Evolutionary conservation across 2,888 invertebrate species (phyloP).

Genomic region (Unio pictorum): DNA sequence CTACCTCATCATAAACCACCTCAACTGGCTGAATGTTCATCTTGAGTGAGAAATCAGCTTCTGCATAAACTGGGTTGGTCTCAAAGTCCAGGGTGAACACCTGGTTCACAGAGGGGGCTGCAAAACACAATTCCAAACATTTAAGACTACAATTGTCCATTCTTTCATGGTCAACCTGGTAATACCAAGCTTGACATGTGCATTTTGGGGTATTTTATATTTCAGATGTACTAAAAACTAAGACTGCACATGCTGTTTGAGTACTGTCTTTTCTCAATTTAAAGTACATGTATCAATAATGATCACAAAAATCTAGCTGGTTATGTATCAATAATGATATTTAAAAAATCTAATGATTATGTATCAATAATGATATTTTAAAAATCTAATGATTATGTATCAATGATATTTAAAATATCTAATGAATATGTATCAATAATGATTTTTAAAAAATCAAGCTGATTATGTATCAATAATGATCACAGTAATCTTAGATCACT

Average conservation of each 20-base stretch:
- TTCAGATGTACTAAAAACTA: background rate
- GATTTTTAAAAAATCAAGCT: no score
- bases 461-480: no score
- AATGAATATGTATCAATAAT: no score
- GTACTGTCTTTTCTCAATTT: background rate
- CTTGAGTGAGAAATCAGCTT: conserved; percentile 80
- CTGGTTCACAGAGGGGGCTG: conserved; percentile 75
- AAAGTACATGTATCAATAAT: background rate
- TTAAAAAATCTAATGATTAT: no score
- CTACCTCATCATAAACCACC: conserved; percentile 84
- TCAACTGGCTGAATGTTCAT: conserved; percentile 83
- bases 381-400: no score
- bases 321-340: no score
- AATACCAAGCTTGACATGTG: background rate
- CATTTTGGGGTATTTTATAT: background rate
- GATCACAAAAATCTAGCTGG: no score
- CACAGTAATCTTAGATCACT: no score
- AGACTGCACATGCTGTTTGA: background rate
- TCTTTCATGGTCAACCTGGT: background rate
- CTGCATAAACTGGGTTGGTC: conserved; percentile 79
- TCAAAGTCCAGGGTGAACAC: conserved; percentile 84
- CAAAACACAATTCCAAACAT: background rate
- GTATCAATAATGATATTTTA: no score
- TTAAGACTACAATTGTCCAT: background rate
- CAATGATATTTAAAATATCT: no score